phyloP scores from a whole-genome alignment of 2,888 invertebrate genomes.

The Agriopis marginaria region DNA sequence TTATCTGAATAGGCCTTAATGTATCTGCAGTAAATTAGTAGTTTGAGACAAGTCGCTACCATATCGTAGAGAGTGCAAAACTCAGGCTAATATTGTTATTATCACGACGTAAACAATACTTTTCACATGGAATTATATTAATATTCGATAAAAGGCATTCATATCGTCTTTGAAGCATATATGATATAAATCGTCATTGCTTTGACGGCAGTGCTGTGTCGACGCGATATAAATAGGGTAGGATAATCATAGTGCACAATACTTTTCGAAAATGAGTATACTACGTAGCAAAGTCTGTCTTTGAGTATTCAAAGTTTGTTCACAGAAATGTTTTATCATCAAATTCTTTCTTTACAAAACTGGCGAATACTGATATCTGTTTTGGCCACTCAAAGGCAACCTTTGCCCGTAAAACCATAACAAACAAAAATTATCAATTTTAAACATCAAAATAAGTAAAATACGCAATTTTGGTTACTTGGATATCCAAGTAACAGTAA shows the following conservation, averaged over 20 bases:
- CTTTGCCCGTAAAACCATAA: too few species aligned
- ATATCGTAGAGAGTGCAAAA: slow-evolving; percentile 60
- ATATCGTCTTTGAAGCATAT: slow-evolving; percentile 3
- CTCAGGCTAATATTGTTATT: slow-evolving; percentile 52
- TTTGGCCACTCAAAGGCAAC: too few species aligned
- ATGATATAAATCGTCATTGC: too few species aligned
- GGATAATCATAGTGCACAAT: background rate
- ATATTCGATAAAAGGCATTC: slow-evolving; percentile 16
- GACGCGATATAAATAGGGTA: background rate
- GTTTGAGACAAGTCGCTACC: slow-evolving; percentile 48
- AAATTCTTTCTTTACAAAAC: too few species aligned
- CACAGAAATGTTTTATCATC: too few species aligned
- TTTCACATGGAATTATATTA: slow-evolving; percentile 37
- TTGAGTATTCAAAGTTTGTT: too few species aligned
- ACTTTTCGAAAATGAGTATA: background rate
- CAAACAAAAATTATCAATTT: too few species aligned
- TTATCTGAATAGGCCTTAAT: slow-evolving; percentile 4
- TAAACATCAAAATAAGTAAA: too few species aligned
- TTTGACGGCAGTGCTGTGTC: slow-evolving; percentile 21
- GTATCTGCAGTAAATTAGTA: slow-evolving; percentile 1
- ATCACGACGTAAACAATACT: slow-evolving; percentile 30
- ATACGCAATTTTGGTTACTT: too few species aligned
- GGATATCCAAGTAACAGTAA: too few species aligned
- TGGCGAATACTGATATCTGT: too few species aligned
- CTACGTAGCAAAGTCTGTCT: too few species aligned